Evolutionary conservation across 2,888 invertebrate genomes (phyloP).

Genomic region (Leptopilina syphax): DNA sequence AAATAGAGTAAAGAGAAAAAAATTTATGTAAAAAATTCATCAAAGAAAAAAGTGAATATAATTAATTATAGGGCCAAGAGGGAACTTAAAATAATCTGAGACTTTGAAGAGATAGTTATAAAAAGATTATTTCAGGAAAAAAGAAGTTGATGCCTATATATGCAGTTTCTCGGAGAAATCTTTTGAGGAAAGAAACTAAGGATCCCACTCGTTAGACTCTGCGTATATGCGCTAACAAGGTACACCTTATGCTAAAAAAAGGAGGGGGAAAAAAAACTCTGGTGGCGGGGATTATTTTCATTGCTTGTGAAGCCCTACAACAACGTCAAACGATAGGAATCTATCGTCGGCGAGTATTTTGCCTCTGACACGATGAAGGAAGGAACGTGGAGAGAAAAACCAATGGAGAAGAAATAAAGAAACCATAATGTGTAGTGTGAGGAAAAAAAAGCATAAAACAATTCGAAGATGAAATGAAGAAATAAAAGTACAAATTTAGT

Average conservation of each 20-base stretch:
- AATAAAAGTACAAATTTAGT: no score
- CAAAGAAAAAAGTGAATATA: no score
- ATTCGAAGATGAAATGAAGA: not conserved
- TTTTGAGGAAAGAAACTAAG: no score
- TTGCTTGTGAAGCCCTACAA: conserved; percentile 4
- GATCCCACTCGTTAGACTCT: no score
- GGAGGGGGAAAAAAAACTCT: not conserved
- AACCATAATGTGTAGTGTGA: not conserved
- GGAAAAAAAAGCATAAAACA: not conserved
- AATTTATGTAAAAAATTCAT: no score
- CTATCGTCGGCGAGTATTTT: conserved; percentile 26
- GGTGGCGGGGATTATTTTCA: conserved; percentile 32
- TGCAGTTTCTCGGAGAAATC: no score
- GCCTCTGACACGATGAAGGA: not conserved
- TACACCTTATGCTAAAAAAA: not conserved
- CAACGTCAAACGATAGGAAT: conserved; percentile 33
- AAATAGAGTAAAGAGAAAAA: no score
- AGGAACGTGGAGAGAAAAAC: conserved; percentile 1
- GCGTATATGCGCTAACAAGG: conserved; percentile 4
- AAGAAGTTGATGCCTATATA: not conserved
- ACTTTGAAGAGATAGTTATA: no score
- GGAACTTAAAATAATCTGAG: no score
- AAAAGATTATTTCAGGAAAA: conserved; percentile 26
- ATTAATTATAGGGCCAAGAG: no score
- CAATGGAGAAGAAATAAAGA: not conserved